Evolutionary conservation across 2,113 vertebrate genomes (phyloP), one percentile per base, ranked within the genome.

Genomic region (Proterorhinus semilunaris): DNA sequence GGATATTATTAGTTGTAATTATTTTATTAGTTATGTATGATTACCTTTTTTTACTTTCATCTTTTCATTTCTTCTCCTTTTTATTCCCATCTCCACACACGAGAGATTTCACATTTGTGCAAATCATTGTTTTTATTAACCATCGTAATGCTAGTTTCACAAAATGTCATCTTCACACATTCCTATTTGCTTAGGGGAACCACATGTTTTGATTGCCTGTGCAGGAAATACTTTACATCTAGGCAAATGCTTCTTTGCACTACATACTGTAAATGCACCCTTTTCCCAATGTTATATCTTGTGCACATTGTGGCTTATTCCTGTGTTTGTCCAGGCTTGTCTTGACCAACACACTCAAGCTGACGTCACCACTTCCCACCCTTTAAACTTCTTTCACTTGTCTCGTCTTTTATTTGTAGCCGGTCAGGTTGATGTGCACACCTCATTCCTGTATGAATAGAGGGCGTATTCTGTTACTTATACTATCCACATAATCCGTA

Each of bases 381-480:
- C 43, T 63, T 53, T 59, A 55, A 21, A 64, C 36, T 27, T 9
- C 72, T 55, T 21, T 68, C n/a, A 65, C n/a, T 76, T 44, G 8
- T 69, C 17, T 76, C 48, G 9, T 49, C 43, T 69, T 81, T 79
- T 83, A 69, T 86, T 83, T 21, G 46, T 71, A 5, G n/a, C 61
- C 64, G 65, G 74, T 61, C 72, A 80, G 68, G 74, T 81, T 86
- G 10, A 43, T 17, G 36, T 72, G 75, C 86, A 84, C 83, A 77
- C 83, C 75, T 76, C 64, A n/a, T 7, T 47, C 13, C 11, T 1
- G 2, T 43, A n/a, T 76, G 52, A 83, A 76, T 62, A 77, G 53
- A 83, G 53, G 72, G 69, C 64, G 70, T 57, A 51, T 49, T 57
- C 3, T 27, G 11, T 21, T 55, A 67, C 44, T 62, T 69, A 55